Base-by-base conservation (phyloP, 1,140 invertebrate genomes). In the Drosophila kohkoa region DNA sequence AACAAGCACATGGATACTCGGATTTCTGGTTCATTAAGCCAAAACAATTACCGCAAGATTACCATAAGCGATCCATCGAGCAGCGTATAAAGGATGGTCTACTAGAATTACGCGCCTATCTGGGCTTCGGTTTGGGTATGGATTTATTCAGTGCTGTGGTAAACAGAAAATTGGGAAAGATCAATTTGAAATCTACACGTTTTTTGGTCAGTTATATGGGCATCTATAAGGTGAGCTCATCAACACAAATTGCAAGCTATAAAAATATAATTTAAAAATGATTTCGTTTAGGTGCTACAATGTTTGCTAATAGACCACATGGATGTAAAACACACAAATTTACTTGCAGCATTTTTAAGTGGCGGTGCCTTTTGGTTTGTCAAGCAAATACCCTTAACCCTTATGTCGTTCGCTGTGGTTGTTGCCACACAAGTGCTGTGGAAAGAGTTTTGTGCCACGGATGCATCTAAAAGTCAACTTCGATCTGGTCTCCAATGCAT, bases 1-100 rank as follows among this genome's bases (percentile, higher is more conserved):
- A 66, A 1, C 77, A 86, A 30, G 70, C 11, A 0, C 7, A 10
- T 6, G 43, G 28, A 0, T 85, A 81, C 25, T 62, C 63, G 0
- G 81, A 81, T 8, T 86, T 86, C 45, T 86, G 82, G 82, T 86
- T 86, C 32, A 86, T 85, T 1, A 74, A 51, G 11, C 81, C 82
- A 2, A 8, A 38, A 2, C 28, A 10, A 11, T 25, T 77, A 51
- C 45, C 74, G 0, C 4, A 52, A 20, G 58, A 83, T 30, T 62
- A 57, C 8, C 7, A 13, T 0, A 62, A 82, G n/a, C 46, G 66
- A 58, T 10, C 54, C 1, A 8, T 69, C 1, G 5, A 0, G 1
- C 10, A 48, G 35, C 74, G 64, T 2, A 1, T 71, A 1, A 59
- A 13, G 20, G 49, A 68, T 20, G 38, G 52, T 8, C 11, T 77